Evolutionary conservation across 2,888 invertebrate species (phyloP).

Genomic region (Drosophila mettleri): DNA sequence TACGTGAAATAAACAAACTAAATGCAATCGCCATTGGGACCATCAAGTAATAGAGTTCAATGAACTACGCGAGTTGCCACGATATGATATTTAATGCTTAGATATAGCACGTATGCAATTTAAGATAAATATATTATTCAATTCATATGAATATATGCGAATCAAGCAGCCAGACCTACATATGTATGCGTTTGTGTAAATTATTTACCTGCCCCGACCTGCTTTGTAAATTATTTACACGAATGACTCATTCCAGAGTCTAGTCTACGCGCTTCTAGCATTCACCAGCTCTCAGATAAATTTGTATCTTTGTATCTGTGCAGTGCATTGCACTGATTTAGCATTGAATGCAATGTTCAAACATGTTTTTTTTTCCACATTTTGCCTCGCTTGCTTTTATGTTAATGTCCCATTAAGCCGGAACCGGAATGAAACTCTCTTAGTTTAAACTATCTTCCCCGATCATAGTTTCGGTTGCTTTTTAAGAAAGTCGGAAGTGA

Average conservation of each 20-base stretch:
- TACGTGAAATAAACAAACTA: slow-evolving; percentile 32
- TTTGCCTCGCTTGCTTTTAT: slow-evolving; percentile 48
- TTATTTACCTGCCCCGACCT: slow-evolving; percentile 31
- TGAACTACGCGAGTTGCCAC: slow-evolving; percentile 21
- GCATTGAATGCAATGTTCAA: slow-evolving; percentile 60
- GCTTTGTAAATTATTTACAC: slow-evolving; percentile 24
- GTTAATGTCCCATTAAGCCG: slow-evolving; percentile 63
- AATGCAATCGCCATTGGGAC: slow-evolving; percentile 12
- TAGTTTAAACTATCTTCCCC: slow-evolving; percentile 10
- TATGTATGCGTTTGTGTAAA: not conserved
- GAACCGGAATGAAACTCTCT: slow-evolving; percentile 52
- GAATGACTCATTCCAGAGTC: slow-evolving; percentile 39
- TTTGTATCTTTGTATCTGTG: slow-evolving; percentile 47
- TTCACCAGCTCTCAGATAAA: slow-evolving; percentile 35
- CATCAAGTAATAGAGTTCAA: slow-evolving; percentile 35
- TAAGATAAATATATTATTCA: slow-evolving; percentile 50
- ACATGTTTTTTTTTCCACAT: slow-evolving; percentile 47
- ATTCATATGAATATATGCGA: slow-evolving; percentile 25
- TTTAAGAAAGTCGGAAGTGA: slow-evolving; percentile 63
- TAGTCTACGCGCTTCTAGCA: slow-evolving; percentile 49
- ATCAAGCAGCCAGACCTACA: too few species aligned
- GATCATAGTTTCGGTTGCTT: not conserved
- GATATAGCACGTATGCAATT: slow-evolving; percentile 18
- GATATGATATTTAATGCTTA: not conserved
- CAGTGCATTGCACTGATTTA: slow-evolving; percentile 67